Evolutionary conservation across 2,797 vertebrate genomes (phyloP).

Genomic region (Lerista edwardsae): DNA sequence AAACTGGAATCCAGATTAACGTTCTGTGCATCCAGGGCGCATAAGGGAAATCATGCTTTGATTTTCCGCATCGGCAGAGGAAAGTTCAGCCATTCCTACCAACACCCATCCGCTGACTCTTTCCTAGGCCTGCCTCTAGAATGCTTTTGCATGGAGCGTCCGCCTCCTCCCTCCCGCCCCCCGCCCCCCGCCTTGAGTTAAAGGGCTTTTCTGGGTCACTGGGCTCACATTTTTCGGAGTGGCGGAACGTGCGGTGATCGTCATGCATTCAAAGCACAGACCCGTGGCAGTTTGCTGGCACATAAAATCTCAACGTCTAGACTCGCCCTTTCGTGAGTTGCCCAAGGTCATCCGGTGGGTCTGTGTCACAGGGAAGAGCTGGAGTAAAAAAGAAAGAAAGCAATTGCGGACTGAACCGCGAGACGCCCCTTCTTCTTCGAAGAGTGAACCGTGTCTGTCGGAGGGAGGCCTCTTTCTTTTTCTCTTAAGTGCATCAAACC

Average conservation of each 20-base stretch:
- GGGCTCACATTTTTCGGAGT: too few relatives aligned
- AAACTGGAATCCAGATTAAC: too few relatives aligned
- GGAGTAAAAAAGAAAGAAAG: background rate
- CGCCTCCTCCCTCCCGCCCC: too few relatives aligned
- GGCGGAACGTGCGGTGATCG: background rate
- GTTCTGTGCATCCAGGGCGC: too few relatives aligned
- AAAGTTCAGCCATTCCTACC: too few relatives aligned
- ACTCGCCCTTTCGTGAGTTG: background rate
- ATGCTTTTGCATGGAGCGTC: too few relatives aligned
- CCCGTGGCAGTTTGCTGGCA: rapidly evolving
- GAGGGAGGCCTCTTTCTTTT: too few relatives aligned
- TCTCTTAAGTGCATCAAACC: background rate
- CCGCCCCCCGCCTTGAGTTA: too few relatives aligned
- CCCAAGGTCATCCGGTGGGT: background rate
- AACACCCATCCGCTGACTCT: too few relatives aligned
- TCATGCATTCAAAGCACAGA: background rate
- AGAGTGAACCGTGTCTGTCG: background rate
- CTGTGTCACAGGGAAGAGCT: background rate
- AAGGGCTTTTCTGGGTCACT: background rate
- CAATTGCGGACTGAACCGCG: background rate
- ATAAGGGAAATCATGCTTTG: too few relatives aligned
- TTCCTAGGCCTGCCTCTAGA: too few relatives aligned
- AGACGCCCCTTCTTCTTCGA: background rate
- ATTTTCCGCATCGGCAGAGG: too few relatives aligned
- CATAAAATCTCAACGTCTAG: background rate